Evolutionary conservation across 2,797 vertebrate species (phyloP).

Genomic region (Clarias laeviceps): DNA sequence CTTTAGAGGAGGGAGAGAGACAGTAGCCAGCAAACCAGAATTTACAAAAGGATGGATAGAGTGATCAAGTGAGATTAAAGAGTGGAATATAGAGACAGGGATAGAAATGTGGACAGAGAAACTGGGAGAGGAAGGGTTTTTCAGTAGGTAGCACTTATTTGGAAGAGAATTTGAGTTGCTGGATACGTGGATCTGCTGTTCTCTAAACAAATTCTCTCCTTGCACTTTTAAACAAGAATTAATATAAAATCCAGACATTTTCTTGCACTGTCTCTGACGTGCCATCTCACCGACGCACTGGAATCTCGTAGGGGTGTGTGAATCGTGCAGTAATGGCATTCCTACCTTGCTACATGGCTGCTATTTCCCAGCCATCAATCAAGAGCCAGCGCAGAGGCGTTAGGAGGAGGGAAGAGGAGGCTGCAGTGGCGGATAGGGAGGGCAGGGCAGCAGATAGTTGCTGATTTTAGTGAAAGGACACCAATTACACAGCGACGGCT

Average conservation of each 20-base stretch:
- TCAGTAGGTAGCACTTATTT: conserved; percentile 56
- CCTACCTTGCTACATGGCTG: conserved; percentile 71
- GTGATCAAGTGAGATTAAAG: conserved; percentile 25
- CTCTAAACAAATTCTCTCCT: conserved; percentile 77
- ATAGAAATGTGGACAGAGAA: conserved; percentile 36
- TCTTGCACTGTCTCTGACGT: conserved; percentile 68
- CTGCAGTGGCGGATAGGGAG: conserved; percentile 44
- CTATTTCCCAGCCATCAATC: conserved; percentile 76
- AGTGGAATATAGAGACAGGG: conserved; percentile 13
- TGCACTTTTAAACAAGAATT: conserved; percentile 77
- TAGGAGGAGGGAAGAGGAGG: conserved; percentile 53
- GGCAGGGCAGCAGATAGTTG: conserved; percentile 54
- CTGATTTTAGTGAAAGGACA: conserved; percentile 58
- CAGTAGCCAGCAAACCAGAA: conserved; percentile 55
- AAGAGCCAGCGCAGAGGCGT: conserved; percentile 54
- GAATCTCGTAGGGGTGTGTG: conserved; percentile 79
- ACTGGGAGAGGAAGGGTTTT: conserved; percentile 35
- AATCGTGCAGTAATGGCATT: conserved; percentile 77
- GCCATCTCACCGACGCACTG: conserved; percentile 68
- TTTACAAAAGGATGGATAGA: conserved; percentile 1
- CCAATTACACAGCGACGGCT: conserved; percentile 47
- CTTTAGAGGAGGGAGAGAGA: conserved; percentile 28
- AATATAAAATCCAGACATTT: conserved; percentile 76
- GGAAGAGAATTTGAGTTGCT: conserved; percentile 50
- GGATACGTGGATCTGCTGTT: conserved; percentile 63